A percentile compares a stretch with the other conserved stretches of the same genome.
phyloP scores from a whole-genome alignment of 2,113 vertebrate genomes.

The Taxidea taxus region DNA sequence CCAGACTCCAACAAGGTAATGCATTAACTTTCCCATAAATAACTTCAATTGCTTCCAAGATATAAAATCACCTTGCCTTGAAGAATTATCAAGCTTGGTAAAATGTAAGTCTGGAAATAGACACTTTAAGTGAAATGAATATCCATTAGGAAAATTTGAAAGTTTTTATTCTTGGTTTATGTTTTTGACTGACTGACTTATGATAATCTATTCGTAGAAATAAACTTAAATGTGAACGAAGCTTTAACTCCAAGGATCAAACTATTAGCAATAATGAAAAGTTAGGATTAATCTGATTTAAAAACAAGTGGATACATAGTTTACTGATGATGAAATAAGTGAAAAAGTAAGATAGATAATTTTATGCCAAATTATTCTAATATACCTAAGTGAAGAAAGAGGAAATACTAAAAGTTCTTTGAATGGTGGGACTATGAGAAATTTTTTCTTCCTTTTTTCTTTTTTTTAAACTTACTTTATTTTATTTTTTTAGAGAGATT shows the following conservation, averaged over 20 bases:
- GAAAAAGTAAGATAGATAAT: neutral
- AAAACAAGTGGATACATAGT: neutral
- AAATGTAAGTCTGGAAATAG: neutral
- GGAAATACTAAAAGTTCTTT: neutral
- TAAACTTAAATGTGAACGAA: neutral
- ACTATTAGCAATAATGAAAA: neutral
- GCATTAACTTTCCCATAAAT: neutral
- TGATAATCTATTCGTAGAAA: neutral
- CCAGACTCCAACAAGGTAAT: conserved; percentile 96
- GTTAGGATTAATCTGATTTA: neutral
- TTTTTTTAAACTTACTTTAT: neutral
- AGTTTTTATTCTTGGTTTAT: neutral
- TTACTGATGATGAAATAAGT: neutral
- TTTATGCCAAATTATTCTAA: neutral
- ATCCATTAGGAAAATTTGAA: neutral
- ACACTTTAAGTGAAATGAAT: neutral
- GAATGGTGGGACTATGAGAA: neutral
- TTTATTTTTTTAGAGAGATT: neutral
- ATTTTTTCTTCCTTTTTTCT: neutral
- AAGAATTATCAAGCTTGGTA: neutral
- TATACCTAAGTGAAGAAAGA: neutral
- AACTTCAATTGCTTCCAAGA: neutral
- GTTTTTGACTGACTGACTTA: neutral
- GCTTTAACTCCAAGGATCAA: neutral
- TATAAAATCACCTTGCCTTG: neutral